Conservation (phyloP, 35 echinoderm and acorn worm genomes). For the Apostichopus japonicus region DNA sequence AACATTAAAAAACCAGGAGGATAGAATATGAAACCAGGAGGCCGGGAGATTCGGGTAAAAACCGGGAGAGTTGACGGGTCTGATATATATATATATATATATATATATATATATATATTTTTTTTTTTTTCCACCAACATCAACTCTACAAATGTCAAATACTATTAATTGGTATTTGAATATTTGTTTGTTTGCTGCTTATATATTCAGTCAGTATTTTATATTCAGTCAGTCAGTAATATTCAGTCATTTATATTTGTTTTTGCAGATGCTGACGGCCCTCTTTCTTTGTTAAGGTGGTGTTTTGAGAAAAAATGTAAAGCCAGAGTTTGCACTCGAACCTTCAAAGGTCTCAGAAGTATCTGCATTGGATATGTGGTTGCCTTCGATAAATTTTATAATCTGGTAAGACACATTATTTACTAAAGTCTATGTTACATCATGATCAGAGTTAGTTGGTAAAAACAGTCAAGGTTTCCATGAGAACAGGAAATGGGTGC, state of each 20-base stretch:
- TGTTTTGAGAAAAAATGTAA: conserved; percentile 76
- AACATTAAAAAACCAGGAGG: too few relatives aligned
- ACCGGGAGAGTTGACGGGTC: too few relatives aligned
- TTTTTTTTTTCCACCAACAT: too few relatives aligned
- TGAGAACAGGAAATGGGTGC: too few relatives aligned
- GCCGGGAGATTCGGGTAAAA: too few relatives aligned
- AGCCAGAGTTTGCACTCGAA: conserved; percentile 75
- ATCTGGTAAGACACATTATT: conserved; percentile 73
- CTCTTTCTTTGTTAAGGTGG: conserved; percentile 62
- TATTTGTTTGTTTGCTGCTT: neutral
- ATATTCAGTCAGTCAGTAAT: neutral
- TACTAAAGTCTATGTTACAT: neutral
- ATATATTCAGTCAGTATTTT: neutral
- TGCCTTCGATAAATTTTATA: conserved; percentile 88
- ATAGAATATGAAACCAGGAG: too few relatives aligned
- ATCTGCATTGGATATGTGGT: conserved; percentile 92
- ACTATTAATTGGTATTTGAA: neutral
- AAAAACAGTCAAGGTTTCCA: too few relatives aligned
- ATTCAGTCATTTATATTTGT: neutral
- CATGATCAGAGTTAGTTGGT: neutral
- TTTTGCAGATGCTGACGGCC: conserved; percentile 40
- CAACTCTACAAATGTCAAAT: neutral
- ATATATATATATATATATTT: too few relatives aligned
- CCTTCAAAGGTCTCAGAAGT: conserved; percentile 89
- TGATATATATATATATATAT: too few relatives aligned